Base-by-base conservation (phyloP, 2,113 vertebrate species). In the Ageneiosus marmoratus region DNA sequence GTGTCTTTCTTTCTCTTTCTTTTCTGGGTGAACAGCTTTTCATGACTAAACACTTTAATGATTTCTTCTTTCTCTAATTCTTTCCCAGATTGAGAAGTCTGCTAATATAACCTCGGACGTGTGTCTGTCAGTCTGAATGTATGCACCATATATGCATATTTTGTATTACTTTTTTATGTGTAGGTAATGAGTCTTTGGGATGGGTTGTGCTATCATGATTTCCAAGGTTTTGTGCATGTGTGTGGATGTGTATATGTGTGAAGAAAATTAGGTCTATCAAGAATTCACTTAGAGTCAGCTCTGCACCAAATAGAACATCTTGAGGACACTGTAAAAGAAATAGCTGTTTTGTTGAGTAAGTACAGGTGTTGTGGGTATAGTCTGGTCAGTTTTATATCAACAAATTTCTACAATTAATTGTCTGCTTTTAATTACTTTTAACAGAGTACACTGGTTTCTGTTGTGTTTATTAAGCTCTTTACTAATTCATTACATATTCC, bases 41-140 rank as follows among this genome's bases (percentile, higher is more conserved):
- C 65, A 53, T 83, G 73, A 88, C 51, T 86, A 87, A 77, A 69
- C 87, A 46, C 53, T 80, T 83, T 83, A 77, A 82, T 83, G 79
- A 73, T 77, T 83, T 46, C 15, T 58, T 77, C 56, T 72, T 86
- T 32, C 80, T 50, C 67, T 85, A 53, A 63, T 82, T 84, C 67
- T 76, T 55, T 67, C 77, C 48, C 85, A 58, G 73, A 34, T 85
- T 41, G 77, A 81, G 34, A 76, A 62, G 77, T 63, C 32, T 67
- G 48, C 41, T 51, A 51, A 50, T 13, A 79, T 44, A 16, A 67
- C 58, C 51, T 80, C 50, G 41, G n/a, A 69, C 48, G 27, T 85
- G 70, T 79, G 58, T 79, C 56, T 74, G 58, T 82, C n/a, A 46
- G 75, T 72, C 48, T 63, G 77, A 74, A 60, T 76, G 65, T 50